Percentiles rank a stretch among this genome's conserved stretches.
Evolutionary conservation across 2,113 vertebrate genomes (phyloP).

Genomic region (Machaerirhynchus nigripectus): DNA sequence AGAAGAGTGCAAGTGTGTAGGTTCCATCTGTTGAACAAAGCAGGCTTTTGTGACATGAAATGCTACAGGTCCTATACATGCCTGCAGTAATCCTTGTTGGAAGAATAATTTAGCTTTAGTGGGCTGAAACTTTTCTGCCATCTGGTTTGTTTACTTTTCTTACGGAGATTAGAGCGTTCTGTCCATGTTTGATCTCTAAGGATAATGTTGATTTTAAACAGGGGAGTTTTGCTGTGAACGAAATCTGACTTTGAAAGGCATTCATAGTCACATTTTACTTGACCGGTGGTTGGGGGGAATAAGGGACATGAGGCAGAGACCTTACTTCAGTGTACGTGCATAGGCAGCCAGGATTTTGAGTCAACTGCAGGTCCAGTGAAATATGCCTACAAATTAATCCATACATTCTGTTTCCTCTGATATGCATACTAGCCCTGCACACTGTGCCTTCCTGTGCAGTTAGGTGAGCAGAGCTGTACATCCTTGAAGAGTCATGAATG

Average conservation of each 20-base stretch:
- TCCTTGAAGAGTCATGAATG: background rate
- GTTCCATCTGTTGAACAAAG: background rate
- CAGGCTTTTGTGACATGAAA: background rate
- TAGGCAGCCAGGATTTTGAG: background rate
- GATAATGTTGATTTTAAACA: conserved; percentile 22
- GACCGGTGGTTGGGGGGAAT: background rate
- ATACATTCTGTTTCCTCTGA: fast-evolving
- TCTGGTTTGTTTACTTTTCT: background rate
- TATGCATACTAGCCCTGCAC: background rate
- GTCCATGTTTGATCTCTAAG: background rate
- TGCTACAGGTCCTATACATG: background rate
- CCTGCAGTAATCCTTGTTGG: background rate
- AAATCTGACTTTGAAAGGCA: background rate
- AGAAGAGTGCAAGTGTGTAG: background rate
- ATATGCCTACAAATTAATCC: background rate
- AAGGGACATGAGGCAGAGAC: background rate
- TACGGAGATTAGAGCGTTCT: background rate
- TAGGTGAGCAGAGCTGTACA: background rate
- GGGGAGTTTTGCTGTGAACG: background rate
- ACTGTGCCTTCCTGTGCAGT: background rate
- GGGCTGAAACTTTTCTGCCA: background rate
- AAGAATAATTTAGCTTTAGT: background rate
- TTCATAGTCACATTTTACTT: background rate
- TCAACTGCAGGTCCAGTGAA: background rate
- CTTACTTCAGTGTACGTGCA: background rate